Conservation (phyloP, 2,797 vertebrate genomes). For the Rallus crepitans region DNA sequence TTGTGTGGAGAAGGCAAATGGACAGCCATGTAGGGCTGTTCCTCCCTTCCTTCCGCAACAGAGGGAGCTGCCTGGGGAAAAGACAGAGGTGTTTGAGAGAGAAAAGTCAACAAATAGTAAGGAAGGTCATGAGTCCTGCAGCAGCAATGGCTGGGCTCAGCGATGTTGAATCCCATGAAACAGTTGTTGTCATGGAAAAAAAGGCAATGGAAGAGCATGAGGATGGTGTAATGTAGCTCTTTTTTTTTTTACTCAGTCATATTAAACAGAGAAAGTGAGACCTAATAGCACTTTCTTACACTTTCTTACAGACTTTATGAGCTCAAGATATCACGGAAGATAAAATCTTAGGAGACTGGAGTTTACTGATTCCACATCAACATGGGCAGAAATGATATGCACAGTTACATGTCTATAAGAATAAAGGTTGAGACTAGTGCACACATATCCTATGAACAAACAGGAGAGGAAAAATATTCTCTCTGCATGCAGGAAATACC, state of each 20-base stretch:
- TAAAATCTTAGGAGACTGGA: neutral
- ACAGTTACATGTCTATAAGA: neutral
- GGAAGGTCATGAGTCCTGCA: neutral
- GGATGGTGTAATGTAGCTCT: neutral
- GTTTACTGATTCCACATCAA: neutral
- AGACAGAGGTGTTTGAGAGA: neutral
- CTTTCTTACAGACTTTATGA: neutral
- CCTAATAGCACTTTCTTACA: neutral
- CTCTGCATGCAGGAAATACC: neutral
- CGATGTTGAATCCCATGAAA: neutral
- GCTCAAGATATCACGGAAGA: neutral
- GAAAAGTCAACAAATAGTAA: neutral
- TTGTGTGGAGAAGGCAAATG: neutral
- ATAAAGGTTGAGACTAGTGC: neutral
- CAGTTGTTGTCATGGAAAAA: accelerated
- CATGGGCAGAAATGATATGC: neutral
- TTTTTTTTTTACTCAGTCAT: neutral
- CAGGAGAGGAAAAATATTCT: neutral
- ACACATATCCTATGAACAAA: neutral
- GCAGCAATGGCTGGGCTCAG: neutral
- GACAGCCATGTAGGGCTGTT: neutral
- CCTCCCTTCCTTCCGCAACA: neutral
- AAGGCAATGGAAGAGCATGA: neutral
- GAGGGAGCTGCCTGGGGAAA: neutral
- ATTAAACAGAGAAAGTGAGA: neutral